Conservation (phyloP, 2,113 vertebrate species). For the Microtus richardsoni region DNA sequence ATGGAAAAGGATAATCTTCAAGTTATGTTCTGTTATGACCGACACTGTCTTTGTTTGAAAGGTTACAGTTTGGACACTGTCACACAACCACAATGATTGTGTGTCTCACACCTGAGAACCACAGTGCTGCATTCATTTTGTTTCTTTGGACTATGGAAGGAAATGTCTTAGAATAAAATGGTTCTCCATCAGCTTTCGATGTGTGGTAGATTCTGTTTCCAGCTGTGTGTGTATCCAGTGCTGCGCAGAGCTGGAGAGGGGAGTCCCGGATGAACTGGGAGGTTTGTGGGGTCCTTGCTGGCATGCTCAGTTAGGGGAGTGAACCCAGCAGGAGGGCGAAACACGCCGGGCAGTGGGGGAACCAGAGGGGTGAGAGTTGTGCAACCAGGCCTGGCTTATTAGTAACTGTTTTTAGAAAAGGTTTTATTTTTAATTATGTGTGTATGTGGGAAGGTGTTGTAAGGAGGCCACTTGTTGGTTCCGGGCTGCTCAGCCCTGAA, state of each 20-base stretch:
- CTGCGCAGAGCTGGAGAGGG: rapidly evolving
- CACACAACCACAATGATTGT: background rate
- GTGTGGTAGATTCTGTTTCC: background rate
- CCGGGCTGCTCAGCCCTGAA: too few species aligned
- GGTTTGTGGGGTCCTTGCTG: background rate
- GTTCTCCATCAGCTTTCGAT: background rate
- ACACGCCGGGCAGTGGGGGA: background rate
- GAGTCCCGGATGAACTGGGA: rapidly evolving
- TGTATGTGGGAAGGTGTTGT: background rate
- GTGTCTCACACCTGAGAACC: background rate
- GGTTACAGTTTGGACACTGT: slow-evolving; percentile 10
- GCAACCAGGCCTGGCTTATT: background rate
- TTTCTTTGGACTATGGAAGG: slow-evolving; percentile 40
- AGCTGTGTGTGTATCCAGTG: background rate
- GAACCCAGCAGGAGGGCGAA: background rate
- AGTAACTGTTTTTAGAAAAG: background rate
- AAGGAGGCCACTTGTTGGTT: too few species aligned
- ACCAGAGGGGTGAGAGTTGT: background rate
- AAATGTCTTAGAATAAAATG: slow-evolving; percentile 68
- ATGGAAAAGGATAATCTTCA: background rate
- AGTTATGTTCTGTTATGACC: slow-evolving; percentile 24
- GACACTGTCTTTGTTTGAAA: slow-evolving; percentile 43
- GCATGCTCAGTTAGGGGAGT: background rate
- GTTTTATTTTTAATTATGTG: background rate
- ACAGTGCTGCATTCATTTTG: background rate